phyloP scores from a whole-genome alignment of 2,797 vertebrate species.

The Darevskia nairensis region DNA sequence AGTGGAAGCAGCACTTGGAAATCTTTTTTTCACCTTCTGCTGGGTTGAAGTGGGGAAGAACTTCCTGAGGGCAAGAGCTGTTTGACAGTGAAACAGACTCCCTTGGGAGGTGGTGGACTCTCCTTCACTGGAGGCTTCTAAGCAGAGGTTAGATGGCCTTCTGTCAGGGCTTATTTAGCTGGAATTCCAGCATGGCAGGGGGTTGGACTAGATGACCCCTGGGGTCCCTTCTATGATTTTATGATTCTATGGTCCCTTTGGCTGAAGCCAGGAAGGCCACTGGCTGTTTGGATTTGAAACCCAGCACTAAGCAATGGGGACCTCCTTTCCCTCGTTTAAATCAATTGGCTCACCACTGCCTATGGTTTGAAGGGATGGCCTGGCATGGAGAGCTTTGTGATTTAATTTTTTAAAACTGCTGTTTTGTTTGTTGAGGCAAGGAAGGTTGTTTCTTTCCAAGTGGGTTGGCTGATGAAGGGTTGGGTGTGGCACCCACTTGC shows the following conservation, averaged over 20 bases:
- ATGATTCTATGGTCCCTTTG: background rate
- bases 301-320: fast-evolving
- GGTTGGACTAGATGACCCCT: no score
- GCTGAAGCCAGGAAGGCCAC: background rate
- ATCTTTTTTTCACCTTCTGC: no score
- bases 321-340: background rate
- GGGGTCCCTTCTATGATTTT: no score
- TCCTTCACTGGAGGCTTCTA: no score
- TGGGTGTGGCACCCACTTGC: slow-evolving; percentile 49
- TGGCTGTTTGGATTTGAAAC: background rate
- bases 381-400: background rate
- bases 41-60: no score
- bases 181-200: no score
- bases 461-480: fast-evolving
- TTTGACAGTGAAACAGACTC: no score
- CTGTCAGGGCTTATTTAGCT: no score
- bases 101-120: no score
- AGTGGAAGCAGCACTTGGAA: no score
- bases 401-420: background rate
- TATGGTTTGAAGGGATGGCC: background rate
- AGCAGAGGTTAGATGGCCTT: no score
- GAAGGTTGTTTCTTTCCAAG: background rate
- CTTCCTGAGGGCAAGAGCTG: no score
- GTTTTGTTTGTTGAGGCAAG: background rate
- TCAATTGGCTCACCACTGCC: background rate